These are phyloP conservation scores for Lynx canadensis DNA, from an alignment of 2,113 vertebrate species.

Conservation along the genomic window DNA sequence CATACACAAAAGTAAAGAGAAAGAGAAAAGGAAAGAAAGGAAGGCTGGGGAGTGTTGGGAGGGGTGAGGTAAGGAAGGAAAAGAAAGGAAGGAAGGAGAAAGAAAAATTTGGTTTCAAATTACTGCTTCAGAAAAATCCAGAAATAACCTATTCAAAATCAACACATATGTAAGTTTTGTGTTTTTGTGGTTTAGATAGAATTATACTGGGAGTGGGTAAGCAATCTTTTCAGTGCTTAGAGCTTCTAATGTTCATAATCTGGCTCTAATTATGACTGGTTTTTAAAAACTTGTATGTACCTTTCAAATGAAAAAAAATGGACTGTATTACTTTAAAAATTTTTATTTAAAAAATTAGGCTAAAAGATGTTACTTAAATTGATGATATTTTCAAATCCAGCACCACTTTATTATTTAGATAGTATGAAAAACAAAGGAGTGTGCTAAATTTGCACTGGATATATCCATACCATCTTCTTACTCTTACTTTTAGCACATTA, in stretches of 20 bases:
- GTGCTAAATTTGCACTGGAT: background rate
- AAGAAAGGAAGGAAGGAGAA: background rate
- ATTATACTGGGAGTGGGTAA: background rate
- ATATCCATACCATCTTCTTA: background rate
- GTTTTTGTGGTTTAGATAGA: background rate
- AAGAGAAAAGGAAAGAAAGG: background rate
- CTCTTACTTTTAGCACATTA: background rate
- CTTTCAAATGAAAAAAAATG: background rate
- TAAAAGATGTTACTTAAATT: background rate
- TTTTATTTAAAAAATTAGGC: background rate
- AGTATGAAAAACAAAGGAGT: background rate
- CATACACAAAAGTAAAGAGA: background rate
- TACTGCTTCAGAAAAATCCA: background rate
- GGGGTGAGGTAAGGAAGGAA: rapidly evolving
- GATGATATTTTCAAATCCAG: background rate
- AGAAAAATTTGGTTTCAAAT: background rate
- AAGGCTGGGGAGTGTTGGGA: background rate
- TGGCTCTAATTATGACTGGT: background rate
- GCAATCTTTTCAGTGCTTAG: background rate
- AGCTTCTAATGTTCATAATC: background rate
- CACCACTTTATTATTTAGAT: background rate
- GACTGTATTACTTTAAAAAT: background rate
- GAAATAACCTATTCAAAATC: background rate
- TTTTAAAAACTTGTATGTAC: background rate
- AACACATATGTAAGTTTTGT: background rate